Conservation (phyloP, 2,797 vertebrate genomes). For the Anomalospiza imberbis region DNA sequence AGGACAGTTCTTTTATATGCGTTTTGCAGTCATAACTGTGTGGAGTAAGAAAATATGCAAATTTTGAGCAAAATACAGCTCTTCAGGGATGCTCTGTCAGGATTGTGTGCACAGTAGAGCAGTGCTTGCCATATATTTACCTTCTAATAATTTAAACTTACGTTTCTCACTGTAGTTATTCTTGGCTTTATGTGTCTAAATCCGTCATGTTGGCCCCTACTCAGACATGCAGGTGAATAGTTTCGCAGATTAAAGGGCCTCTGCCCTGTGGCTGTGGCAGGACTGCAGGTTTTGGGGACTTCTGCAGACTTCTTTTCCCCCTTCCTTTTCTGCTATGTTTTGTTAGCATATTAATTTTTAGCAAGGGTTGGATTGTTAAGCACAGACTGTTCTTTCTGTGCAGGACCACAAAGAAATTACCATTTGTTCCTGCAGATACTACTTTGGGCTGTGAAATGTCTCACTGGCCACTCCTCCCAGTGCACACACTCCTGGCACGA, state of each 20-base stretch:
- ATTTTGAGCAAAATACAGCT: background rate
- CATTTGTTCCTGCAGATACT: background rate
- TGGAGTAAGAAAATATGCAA: slow-evolving; percentile 29
- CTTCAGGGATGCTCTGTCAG: background rate
- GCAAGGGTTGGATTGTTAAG: background rate
- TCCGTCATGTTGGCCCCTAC: background rate
- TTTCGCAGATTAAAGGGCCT: background rate
- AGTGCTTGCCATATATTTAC: background rate
- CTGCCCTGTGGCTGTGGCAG: background rate
- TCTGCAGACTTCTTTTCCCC: background rate
- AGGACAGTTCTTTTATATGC: background rate
- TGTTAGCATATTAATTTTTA: background rate
- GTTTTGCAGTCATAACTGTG: background rate
- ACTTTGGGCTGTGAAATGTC: background rate
- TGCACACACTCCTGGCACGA: background rate
- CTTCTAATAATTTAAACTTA: background rate
- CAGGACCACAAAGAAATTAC: background rate
- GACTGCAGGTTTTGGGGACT: background rate
- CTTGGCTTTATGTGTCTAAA: background rate
- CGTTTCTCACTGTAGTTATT: background rate
- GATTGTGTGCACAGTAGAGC: background rate
- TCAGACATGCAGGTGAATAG: background rate
- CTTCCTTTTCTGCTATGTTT: background rate
- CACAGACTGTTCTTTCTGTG: background rate
- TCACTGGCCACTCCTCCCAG: background rate